phyloP scores from a whole-genome alignment of 2,113 vertebrate genomes.

The Chauna torquata region DNA sequence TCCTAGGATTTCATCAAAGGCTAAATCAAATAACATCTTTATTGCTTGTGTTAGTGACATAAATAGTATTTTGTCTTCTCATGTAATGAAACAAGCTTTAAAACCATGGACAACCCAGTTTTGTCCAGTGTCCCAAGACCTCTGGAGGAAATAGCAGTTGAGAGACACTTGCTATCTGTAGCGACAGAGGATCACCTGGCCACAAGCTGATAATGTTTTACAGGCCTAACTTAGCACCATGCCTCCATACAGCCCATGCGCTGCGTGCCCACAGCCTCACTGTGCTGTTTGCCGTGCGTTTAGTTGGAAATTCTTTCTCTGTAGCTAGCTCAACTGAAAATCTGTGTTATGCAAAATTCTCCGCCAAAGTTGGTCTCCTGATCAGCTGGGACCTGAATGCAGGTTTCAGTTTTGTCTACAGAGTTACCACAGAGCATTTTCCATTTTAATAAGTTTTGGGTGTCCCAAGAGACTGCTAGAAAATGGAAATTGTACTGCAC shows the following conservation, averaged over 20 bases:
- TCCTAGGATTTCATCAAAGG: background rate
- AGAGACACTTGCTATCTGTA: background rate
- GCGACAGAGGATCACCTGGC: background rate
- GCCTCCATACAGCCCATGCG: rapidly evolving
- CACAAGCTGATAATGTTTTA: background rate
- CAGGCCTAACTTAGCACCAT: background rate
- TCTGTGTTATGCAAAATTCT: constrained; percentile 11
- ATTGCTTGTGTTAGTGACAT: background rate
- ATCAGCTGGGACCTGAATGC: background rate
- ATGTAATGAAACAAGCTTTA: background rate
- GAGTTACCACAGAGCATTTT: background rate
- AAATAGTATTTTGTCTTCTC: background rate
- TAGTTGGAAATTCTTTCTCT: background rate
- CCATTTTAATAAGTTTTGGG: constrained; percentile 12
- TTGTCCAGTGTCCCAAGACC: rapidly evolving
- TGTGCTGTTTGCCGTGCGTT: background rate
- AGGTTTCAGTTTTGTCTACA: background rate
- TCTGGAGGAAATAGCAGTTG: background rate
- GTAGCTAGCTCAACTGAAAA: background rate
- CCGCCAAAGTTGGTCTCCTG: background rate
- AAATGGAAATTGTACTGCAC: background rate
- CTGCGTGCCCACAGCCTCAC: background rate
- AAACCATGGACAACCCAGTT: background rate
- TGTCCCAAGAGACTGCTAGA: background rate
- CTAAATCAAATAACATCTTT: background rate